Conservation (phyloP, 2,113 vertebrate species). For the Hyla sarda region DNA sequence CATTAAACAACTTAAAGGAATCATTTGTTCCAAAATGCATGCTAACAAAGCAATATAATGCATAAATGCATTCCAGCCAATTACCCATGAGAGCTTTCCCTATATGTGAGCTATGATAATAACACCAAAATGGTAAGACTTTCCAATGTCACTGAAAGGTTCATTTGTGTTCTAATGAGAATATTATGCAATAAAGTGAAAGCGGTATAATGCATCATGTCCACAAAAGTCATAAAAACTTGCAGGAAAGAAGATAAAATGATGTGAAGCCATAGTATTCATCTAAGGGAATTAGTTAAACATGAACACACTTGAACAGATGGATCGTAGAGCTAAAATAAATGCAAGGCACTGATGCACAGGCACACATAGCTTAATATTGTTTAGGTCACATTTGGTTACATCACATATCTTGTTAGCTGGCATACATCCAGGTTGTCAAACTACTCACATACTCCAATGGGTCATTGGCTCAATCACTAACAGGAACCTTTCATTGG, state of each 20-base stretch:
- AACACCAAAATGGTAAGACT: constrained; percentile 23
- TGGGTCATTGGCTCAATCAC: not conserved
- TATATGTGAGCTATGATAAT: constrained; percentile 46
- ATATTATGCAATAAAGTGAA: constrained; percentile 43
- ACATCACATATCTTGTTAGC: constrained; percentile 31
- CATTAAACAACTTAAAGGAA: constrained; percentile 47
- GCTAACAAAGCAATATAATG: constrained; percentile 48
- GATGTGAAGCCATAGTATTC: not conserved
- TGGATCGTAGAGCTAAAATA: constrained; percentile 37
- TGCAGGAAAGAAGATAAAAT: constrained; percentile 34
- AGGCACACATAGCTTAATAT: constrained; percentile 7
- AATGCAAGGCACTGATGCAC: constrained; percentile 31
- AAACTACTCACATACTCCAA: not conserved
- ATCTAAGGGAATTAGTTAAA: constrained; percentile 42
- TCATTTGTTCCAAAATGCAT: constrained; percentile 48
- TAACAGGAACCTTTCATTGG: not conserved
- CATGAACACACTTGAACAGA: constrained; percentile 43
- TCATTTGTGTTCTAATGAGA: constrained; percentile 49
- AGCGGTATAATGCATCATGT: constrained; percentile 38
- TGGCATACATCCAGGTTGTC: constrained; percentile 29
- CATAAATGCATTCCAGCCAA: constrained; percentile 41
- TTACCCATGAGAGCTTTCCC: constrained; percentile 34
- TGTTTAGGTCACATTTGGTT: constrained; percentile 23
- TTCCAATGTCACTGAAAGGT: constrained; percentile 43
- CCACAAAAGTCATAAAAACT: constrained; percentile 44